A percentile compares a stretch with the other conserved stretches of the same genome.
Conservation (phyloP, 1,140 invertebrate genomes). For the Platorchestia sp. region DNA sequence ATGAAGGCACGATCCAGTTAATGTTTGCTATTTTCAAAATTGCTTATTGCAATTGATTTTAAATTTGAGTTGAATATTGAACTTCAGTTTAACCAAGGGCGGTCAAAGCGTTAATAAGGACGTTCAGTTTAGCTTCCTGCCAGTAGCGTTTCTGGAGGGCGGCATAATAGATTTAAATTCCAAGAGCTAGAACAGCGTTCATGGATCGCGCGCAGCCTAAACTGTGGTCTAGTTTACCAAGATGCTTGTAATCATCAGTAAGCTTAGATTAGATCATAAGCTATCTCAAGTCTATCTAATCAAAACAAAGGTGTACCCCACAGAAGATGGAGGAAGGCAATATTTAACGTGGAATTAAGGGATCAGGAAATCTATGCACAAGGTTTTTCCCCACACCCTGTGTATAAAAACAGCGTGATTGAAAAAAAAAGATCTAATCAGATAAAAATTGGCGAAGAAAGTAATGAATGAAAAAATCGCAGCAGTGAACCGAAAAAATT, state of each 20-base stretch:
- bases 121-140: not conserved
- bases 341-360: not conserved
- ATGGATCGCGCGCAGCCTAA: not conserved
- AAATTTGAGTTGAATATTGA: no score
- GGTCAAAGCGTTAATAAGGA: no score
- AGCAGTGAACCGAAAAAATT: no score
- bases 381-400: no score
- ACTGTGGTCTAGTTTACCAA: not conserved
- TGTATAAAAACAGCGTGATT: no score
- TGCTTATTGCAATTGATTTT: no score
- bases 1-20: no score
- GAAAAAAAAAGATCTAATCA: no score
- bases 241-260: not conserved
- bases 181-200: not conserved
- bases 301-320: not conserved
- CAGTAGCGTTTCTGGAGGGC: not conserved
- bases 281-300: not conserved
- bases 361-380: not conserved
- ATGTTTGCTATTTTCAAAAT: no score
- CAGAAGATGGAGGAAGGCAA: not conserved
- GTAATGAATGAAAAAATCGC: no score
- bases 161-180: not conserved
- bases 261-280: not conserved
- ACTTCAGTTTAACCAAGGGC: no score
- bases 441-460: no score